A percentile compares a stretch with the other conserved stretches of the same genome.
phyloP scores from a whole-genome alignment of 1,140 invertebrate species.

The Acromyrmex heyeri region DNA sequence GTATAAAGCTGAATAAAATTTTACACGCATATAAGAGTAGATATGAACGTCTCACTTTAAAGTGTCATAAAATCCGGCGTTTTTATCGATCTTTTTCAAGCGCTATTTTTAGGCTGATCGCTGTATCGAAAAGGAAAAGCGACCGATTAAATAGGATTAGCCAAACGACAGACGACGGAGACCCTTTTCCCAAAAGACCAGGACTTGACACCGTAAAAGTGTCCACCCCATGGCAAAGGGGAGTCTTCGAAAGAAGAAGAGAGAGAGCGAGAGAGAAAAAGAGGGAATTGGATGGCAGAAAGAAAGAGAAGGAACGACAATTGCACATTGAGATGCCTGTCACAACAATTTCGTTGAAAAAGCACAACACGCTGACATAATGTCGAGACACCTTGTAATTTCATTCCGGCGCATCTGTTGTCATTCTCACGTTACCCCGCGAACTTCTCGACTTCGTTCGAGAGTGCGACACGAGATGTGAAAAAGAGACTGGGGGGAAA shows the following conservation, averaged over 20 bases:
- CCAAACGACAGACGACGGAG: slow-evolving; percentile 39
- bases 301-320: slow-evolving; percentile 43
- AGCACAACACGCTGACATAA: slow-evolving; percentile 72
- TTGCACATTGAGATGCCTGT: slow-evolving; percentile 78
- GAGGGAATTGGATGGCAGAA: background rate
- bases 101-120: slow-evolving; percentile 58
- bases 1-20: background rate
- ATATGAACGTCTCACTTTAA: slow-evolving; percentile 11
- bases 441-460: slow-evolving; percentile 71
- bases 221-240: slow-evolving; percentile 68
- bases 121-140: slow-evolving; percentile 71
- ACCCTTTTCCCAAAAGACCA: slow-evolving; percentile 80
- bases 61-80: background rate
- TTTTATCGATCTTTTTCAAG: slow-evolving; percentile 60
- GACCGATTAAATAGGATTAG: slow-evolving; percentile 78
- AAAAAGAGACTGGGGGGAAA: slow-evolving; percentile 40
- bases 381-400: slow-evolving; percentile 80
- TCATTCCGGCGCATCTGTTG: slow-evolving; percentile 82
- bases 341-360: slow-evolving; percentile 83
- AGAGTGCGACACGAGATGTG: slow-evolving; percentile 34
- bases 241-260: slow-evolving; percentile 51
- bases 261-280: slow-evolving; percentile 50
- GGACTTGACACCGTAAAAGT: slow-evolving; percentile 79
- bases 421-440: slow-evolving; percentile 81
- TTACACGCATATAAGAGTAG: background rate